Base-by-base conservation (phyloP, 2,888 invertebrate genomes). In the Dilophus febrilis region DNA sequence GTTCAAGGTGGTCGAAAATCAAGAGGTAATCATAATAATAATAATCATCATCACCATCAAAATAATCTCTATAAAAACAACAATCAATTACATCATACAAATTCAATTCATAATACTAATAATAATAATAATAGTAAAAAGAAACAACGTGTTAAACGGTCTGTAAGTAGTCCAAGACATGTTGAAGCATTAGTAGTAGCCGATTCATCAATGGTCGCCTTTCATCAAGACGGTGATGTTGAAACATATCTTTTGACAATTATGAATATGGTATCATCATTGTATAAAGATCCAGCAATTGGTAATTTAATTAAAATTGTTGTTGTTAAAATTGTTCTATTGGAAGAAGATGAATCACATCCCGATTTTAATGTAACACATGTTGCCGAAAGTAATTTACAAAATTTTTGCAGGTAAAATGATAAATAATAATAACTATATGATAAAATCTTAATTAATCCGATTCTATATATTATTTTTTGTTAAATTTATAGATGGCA, bases 241-340 rank as follows among this genome's bases (percentile, higher is more conserved):
- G 80, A 85, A 57, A 83, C 77, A 7, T 90, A 91, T 61, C 72
- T 91, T 22, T 68, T 91, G 39, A 88, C 88, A 38, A 81, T 91
- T 47, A 87, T 90, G 86, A 91, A 90, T 58, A 88, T 90, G 84
- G 90, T 79, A 19, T 82, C 83, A 6, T 72, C 78, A 3, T 62
- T 86, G n/a, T 86, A 83, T 59, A 77, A 79, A 65, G 85, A 86
- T 53, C 85, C 87, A 5, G 82, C 81, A 39, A 85, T 91, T 50
- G 90, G 90, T 37, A 90, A 90, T 64, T 80, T 82, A 56, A 80
- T 91, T 51, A 85, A 87, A 59, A 77, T 91, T 43, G 82, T 84
- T n/a, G 79, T 91, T 29, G 88, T 90, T 12, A 74, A 80, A 54
- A 80, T 90, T 36, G 74, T 88, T 46, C 66, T 86, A 18, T 68